These are phyloP conservation scores for Eira barbara DNA, from an alignment of 2,113 vertebrate species.

Conservation along the genomic window DNA sequence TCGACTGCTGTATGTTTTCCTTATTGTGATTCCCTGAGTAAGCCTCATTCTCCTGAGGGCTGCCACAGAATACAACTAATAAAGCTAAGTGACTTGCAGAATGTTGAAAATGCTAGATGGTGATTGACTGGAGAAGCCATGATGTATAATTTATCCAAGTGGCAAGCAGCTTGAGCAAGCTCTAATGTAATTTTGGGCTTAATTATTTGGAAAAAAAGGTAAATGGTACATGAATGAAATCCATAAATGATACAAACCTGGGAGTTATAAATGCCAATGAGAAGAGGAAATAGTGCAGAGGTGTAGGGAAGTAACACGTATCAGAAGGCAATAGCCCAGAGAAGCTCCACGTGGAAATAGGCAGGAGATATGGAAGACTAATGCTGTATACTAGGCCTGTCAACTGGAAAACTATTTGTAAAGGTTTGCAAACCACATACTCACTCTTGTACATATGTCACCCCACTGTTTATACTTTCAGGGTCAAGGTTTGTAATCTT, in stretches of 20 bases:
- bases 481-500: not conserved
- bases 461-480: not conserved
- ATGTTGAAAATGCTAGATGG: not conserved
- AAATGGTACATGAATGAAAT: conserved; percentile 67
- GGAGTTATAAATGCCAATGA: conserved; percentile 44
- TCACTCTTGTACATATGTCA: not conserved
- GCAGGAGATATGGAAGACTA: not conserved
- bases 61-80: conserved; percentile 1
- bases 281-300: not conserved
- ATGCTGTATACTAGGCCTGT: not conserved
- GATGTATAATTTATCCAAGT: conserved; percentile 46
- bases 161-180: conserved; percentile 53
- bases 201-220: conserved; percentile 69
- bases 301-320: not conserved
- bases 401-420: not conserved
- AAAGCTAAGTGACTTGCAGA: not conserved
- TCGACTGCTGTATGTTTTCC: not conserved
- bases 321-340: not conserved
- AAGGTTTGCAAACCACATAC: not conserved
- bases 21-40: not conserved
- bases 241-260: conserved; percentile 49
- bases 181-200: conserved; percentile 66
- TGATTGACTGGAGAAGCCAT: conserved; percentile 30
- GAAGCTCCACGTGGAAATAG: not conserved
- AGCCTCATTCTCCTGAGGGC: not conserved